Conservation (phyloP, 2,113 vertebrate genomes). For the Corvus cornix region DNA sequence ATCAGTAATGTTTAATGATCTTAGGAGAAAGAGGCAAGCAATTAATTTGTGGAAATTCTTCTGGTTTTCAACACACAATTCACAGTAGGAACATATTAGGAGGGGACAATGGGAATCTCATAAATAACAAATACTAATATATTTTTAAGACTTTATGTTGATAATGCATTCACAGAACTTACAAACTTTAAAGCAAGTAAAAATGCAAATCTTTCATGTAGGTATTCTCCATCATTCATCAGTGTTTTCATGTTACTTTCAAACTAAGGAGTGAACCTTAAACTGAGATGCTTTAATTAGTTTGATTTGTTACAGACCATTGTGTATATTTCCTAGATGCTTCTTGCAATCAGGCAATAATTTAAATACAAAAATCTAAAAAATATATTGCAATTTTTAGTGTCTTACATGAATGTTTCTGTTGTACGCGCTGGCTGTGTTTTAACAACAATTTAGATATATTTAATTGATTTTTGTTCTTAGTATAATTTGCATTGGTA, state of each 20-base stretch:
- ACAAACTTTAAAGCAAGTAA: background rate
- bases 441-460: background rate
- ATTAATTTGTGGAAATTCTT: background rate
- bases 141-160: background rate
- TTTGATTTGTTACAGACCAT: background rate
- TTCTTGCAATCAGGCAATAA: background rate
- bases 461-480: background rate
- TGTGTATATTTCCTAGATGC: background rate
- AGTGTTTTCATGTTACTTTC: background rate
- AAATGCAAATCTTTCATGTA: background rate
- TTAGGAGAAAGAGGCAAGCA: background rate
- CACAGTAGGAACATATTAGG: background rate
- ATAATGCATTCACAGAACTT: background rate
- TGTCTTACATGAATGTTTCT: background rate
- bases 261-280: background rate
- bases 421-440: background rate
- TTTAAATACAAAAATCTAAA: background rate
- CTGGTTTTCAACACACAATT: background rate
- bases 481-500: background rate
- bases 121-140: background rate
- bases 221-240: background rate
- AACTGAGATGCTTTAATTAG: background rate
- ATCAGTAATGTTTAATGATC: background rate
- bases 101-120: background rate
- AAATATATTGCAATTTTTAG: fast-evolving